A percentile compares a stretch with the other conserved stretches of the same genome.
phyloP scores from a whole-genome alignment of 2,113 vertebrate species.

The Colistium nudipinnis region DNA sequence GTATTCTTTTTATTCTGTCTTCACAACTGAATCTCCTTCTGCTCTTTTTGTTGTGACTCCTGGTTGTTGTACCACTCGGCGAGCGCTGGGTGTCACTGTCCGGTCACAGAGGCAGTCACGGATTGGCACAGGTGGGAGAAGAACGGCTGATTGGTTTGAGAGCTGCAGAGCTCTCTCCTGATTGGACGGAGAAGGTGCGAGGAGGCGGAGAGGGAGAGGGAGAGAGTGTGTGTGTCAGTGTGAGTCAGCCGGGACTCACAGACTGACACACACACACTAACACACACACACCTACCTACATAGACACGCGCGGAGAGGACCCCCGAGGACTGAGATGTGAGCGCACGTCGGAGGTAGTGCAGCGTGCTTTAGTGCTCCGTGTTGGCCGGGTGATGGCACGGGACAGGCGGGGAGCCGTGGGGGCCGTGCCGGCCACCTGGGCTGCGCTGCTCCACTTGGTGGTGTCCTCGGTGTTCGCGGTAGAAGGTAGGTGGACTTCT shows the following conservation, averaged over 20 bases:
- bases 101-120: background rate
- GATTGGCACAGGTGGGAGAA: constrained; percentile 65
- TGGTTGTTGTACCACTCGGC: background rate
- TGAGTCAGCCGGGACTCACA: constrained; percentile 38
- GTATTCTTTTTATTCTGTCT: too few species aligned
- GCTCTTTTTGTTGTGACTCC: too few species aligned
- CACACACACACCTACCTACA: background rate
- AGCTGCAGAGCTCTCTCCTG: constrained; percentile 55
- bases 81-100: constrained; percentile 60
- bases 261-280: background rate
- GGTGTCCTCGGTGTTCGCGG: constrained; percentile 66
- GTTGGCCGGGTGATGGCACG: constrained; percentile 54
- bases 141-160: constrained; percentile 74
- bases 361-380: constrained; percentile 48
- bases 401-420: constrained; percentile 29
- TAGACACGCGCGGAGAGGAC: background rate
- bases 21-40: too few species aligned
- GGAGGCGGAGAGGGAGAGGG: constrained; percentile 19
- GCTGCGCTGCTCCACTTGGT: constrained; percentile 60
- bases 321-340: constrained; percentile 67
- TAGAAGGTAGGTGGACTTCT: constrained; percentile 79
- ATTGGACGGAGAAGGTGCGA: constrained; percentile 69
- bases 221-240: constrained; percentile 17
- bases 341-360: constrained; percentile 45
- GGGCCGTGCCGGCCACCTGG: constrained; percentile 60